Base-by-base conservation (phyloP, 2,888 invertebrate species). In the Nephrocerus scutellatus region DNA sequence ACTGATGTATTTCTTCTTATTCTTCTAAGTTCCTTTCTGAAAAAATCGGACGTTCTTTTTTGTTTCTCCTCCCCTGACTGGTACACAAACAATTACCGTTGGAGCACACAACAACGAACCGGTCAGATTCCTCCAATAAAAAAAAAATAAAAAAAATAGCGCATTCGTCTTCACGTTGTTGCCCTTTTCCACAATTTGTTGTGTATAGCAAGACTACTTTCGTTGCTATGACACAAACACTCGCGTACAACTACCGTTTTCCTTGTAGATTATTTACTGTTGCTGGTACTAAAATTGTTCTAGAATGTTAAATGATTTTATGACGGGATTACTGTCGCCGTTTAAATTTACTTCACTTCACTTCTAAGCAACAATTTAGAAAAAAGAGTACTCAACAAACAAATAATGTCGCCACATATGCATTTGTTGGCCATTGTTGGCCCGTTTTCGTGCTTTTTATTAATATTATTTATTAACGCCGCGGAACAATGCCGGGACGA, bases 101-200 rank as follows among this genome's bases (percentile, higher is more conserved):
- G 24, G 24, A 24, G 24, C 24, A 7, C 24, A 24, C 24, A 24
- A 24, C 24, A 24, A 24, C 24, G 24, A 24, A 24, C 10, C 24
- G 24, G 24, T 24, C 24, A 24, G 24, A 24, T 13, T 10, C 12
- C 12, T n/a, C n/a, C n/a, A n/a, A n/a, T n/a, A n/a, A n/a, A n/a
- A n/a, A n/a, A n/a, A n/a, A n/a, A n/a, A n/a, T n/a, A n/a, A n/a
- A 24, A 24, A 24, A 10, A 13, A 24, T 24, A 10, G 12, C n/a
- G n/a, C 24, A 13, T 24, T 24, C 24, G 24, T 24, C 24, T 24
- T 24, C 24, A 24, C 24, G 24, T 24, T 24, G 24, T 24, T 24
- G 24, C 24, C 24, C 24, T 24, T 24, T 24, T 24, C 12, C n/a
- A n/a, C 12, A 10, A 10, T 12, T 13, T 12, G n/a, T 24, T 24